Percentiles rank a stretch among this genome's conserved stretches.
Conservation (phyloP, 2,113 vertebrate genomes). For the Nycticryphes semicollaris region DNA sequence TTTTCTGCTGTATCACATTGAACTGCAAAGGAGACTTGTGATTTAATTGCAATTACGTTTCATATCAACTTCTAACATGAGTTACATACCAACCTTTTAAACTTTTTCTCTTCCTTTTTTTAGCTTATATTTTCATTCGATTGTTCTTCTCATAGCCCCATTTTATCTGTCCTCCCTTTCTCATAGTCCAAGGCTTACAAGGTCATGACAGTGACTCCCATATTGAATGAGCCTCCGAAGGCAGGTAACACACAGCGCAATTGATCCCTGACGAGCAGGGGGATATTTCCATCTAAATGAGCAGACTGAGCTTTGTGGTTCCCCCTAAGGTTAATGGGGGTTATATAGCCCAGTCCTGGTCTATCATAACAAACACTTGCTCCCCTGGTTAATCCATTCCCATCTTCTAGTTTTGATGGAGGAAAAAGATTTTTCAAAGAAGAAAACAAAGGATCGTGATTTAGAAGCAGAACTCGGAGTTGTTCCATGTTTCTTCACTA, state of each 20-base stretch:
- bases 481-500: neutral
- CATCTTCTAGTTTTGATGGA: neutral
- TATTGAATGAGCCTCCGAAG: neutral
- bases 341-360: neutral
- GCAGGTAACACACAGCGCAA: neutral
- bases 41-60: neutral
- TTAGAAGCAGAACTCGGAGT: neutral
- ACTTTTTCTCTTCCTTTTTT: neutral
- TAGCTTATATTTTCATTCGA: neutral
- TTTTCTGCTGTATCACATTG: neutral
- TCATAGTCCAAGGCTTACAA: neutral
- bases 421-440: neutral
- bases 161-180: neutral
- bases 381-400: neutral
- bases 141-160: neutral
- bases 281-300: constrained; percentile 45
- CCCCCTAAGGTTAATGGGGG: constrained; percentile 38
- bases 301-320: neutral
- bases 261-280: neutral
- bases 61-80: neutral
- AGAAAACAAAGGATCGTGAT: accelerated
- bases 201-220: neutral
- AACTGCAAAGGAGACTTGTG: neutral
- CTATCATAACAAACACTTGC: neutral
- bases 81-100: neutral